phyloP scores from a whole-genome alignment of 2,797 vertebrate species.

The Hypotaenidia okinawae region DNA sequence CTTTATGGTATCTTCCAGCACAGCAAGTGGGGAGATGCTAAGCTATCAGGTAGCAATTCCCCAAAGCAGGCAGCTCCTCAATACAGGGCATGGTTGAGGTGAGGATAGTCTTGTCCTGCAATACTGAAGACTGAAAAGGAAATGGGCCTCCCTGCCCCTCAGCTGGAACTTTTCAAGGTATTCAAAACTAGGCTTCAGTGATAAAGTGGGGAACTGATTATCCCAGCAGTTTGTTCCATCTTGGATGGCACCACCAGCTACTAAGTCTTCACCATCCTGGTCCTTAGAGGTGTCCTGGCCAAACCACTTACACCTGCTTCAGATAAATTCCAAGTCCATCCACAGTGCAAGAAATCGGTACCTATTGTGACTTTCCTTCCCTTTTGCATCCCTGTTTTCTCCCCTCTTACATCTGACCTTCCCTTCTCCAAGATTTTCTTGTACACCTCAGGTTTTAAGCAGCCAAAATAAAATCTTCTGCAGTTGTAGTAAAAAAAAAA shows the following conservation, averaged over 20 bases:
- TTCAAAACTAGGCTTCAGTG: not conserved
- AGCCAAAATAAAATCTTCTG: not conserved
- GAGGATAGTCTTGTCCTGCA: not conserved
- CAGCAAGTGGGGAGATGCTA: not conserved
- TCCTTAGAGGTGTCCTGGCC: not conserved
- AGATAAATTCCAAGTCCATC: not conserved
- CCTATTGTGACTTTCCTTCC: not conserved
- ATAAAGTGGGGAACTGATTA: not conserved
- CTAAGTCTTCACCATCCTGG: not conserved
- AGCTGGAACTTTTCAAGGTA: not conserved
- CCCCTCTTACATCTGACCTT: not conserved
- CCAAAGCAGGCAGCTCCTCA: not conserved
- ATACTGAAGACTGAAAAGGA: not conserved
- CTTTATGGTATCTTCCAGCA: not conserved
- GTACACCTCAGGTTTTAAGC: not conserved
- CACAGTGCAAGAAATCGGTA: not conserved
- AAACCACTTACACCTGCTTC: not conserved
- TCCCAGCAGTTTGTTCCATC: not conserved
- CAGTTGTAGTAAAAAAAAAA: not conserved
- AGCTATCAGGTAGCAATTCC: not conserved
- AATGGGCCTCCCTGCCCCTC: not conserved
- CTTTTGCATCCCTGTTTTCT: not conserved
- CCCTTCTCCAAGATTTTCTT: not conserved
- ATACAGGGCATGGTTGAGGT: not conserved
- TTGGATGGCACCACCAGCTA: not conserved